Base-by-base conservation (phyloP, 2,888 invertebrate genomes). In the Erebia aethiops region DNA sequence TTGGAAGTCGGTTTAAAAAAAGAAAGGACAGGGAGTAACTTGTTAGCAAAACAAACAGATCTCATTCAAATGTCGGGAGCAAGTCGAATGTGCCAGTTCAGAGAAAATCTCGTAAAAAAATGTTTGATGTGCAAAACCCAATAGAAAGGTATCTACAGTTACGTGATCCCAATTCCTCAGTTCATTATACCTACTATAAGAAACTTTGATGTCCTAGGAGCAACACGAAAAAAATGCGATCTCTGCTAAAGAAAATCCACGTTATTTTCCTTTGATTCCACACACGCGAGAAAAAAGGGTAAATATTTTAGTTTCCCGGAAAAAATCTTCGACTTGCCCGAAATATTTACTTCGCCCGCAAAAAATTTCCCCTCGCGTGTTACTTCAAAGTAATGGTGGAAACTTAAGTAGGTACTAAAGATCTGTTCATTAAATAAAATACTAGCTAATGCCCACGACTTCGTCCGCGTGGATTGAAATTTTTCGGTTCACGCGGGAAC, bases 241-340 rank as follows among this genome's bases (percentile, higher is more conserved):
- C 46, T 16, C 43, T 35, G 18, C 41, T 5, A 52, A 70, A 65
- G 41, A 43, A 70, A 52, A 62, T 49, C 21, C 62, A 21, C 49
- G 62, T 21, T 18, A 54, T 61, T 65, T 71, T 35, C 63, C 60
- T 68, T 71, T 71, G 68, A 71, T 68, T 68, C 60, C 46, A 18
- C 58, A 11, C 43, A 14, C 62, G 26, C 26, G 52, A 60, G 51
- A 18, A 26, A 57, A 61, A 64, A 67, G 67, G 64, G 60, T 60
- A 60, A 71, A 71, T 71, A 64, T 68, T 68, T 60, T 56, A 71
- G 62, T 65, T 69, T 65, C n/a, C 49, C 21, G 43, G 56, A 69
- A 65, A 61, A 67, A 69, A 51, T 52, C 67, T 57, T 54, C 21
- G 54, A 62, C 21, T 62, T 61, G 49, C 61, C 16, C n/a, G n/a